phyloP scores from a whole-genome alignment of 2,888 invertebrate species.

The Caenorhabditis sp. region DNA sequence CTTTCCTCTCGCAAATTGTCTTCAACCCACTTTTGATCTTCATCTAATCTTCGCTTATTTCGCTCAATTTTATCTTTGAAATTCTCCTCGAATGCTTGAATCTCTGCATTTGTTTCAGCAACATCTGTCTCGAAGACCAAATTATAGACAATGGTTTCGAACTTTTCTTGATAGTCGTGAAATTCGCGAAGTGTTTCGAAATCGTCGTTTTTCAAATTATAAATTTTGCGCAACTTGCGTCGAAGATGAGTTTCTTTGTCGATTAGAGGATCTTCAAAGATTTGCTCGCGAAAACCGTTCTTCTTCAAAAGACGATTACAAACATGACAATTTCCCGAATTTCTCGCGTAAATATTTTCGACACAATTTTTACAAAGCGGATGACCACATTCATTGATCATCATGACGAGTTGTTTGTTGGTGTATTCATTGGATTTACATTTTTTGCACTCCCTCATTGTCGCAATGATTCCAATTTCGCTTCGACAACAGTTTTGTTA shows the following conservation, averaged over 20 bases:
- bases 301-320: constrained; percentile 83
- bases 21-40: constrained; percentile 78
- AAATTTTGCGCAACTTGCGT: constrained; percentile 82
- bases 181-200: constrained; percentile 84
- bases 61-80: constrained; percentile 64
- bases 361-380: constrained; percentile 81
- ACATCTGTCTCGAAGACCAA: constrained; percentile 61
- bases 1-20: constrained; percentile 72
- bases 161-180: constrained; percentile 89
- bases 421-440: constrained; percentile 95
- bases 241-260: constrained; percentile 97
- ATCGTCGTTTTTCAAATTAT: constrained; percentile 93
- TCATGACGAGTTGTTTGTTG: constrained; percentile 92
- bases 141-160: constrained; percentile 59
- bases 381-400: constrained; percentile 98
- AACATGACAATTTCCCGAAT: constrained; percentile 85
- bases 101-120: constrained; percentile 57
- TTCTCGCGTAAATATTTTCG: constrained; percentile 87
- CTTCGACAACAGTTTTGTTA: constrained; percentile 63
- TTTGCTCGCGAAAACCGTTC: constrained; percentile 89
- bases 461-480: constrained; percentile 23
- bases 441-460: constrained; percentile 82
- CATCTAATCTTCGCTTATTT: constrained; percentile 66
- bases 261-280: constrained; percentile 93
- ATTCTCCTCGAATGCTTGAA: constrained; percentile 56